Conservation (phyloP, 37 sponge, comb jelly and placozoan species). For the Agelas oroides region DNA sequence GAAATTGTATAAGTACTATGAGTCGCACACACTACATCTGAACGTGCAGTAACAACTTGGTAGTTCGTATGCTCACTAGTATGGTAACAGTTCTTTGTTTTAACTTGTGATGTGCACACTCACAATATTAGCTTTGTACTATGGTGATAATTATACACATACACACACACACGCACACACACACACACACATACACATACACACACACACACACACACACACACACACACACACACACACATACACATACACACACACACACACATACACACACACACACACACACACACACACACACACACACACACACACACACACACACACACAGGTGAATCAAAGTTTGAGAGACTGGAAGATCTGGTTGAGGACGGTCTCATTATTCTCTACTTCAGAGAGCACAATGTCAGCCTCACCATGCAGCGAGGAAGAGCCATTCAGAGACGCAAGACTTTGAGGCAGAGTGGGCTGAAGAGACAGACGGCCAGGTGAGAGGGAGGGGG, state of each 20-base stretch:
- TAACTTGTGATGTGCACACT: too few species aligned
- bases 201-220: slow-evolving; percentile 47
- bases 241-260: slow-evolving; percentile 40
- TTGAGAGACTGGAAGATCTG: slow-evolving; percentile 77
- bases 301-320: slow-evolving; percentile 36
- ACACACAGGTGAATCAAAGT: slow-evolving; percentile 71
- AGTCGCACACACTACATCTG: too few species aligned
- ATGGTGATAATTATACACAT: too few species aligned
- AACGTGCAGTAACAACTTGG: too few species aligned
- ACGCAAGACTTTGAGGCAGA: background rate
- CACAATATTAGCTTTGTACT: too few species aligned
- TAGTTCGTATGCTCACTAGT: too few species aligned
- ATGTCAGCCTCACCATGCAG: slow-evolving; percentile 48
- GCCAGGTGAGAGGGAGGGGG: slow-evolving; percentile 3
- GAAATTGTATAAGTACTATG: too few species aligned
- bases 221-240: slow-evolving; percentile 38
- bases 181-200: slow-evolving; percentile 73
- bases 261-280: slow-evolving; percentile 28
- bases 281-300: slow-evolving; percentile 24
- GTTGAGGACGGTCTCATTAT: slow-evolving; percentile 87
- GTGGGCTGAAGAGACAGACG: background rate
- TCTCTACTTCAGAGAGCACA: slow-evolving; percentile 61
- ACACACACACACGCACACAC: slow-evolving; percentile 61
- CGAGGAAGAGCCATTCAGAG: slow-evolving; percentile 3
- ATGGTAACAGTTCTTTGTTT: too few species aligned